Base-by-base conservation (phyloP, 2,113 vertebrate genomes). In the Entosphenus tridentatus region DNA sequence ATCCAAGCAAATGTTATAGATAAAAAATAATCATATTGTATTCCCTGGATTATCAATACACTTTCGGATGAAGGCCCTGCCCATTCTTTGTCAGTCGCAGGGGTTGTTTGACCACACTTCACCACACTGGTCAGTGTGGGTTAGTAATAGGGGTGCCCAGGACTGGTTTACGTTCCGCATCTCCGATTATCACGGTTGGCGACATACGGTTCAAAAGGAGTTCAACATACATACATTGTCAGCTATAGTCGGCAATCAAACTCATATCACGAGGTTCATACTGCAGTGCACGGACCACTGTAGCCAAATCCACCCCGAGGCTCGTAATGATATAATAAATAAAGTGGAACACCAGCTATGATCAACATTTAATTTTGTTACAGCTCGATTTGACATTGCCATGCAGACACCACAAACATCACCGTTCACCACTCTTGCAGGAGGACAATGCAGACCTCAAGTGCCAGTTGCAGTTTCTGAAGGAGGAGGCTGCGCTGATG, bases 401-500 rank as follows among this genome's bases (percentile, higher is more conserved):
- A 65, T 65, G 14, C 17, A 39, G 9, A 56, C 10, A 54, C 11
- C n/a, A 55, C 11, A n/a, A 39, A 14, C 18, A n/a, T 11, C 55
- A 55, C 13, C 8, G 39, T 7, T 57, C 54, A 55, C 39, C 55
- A 57, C 56, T 21, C n/a, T 10, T 73, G 14, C 75, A 96, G 92
- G 93, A 96, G 75, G 93, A 98, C 81, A 95, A 85, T 0, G 87
- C 93, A 17, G 92, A 96, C 76, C 80, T 98, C 79, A 84, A 85
- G 71, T 96, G 93, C 76, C 93, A 95, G 81, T 88, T 96, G 69
- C 93, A 98, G 80, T 98, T 98, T 77, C 80, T 88, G 75, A 95
- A 96, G 78, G 93, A 98, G 73, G 93, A 96, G 77, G 89, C 89
- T 12, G 73, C 79, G 0, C 79, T 96, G 72, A 96, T 96, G 92